Evolutionary conservation across 1,140 invertebrate species (phyloP).

Genomic region (Oedothorax gibbosus): DNA sequence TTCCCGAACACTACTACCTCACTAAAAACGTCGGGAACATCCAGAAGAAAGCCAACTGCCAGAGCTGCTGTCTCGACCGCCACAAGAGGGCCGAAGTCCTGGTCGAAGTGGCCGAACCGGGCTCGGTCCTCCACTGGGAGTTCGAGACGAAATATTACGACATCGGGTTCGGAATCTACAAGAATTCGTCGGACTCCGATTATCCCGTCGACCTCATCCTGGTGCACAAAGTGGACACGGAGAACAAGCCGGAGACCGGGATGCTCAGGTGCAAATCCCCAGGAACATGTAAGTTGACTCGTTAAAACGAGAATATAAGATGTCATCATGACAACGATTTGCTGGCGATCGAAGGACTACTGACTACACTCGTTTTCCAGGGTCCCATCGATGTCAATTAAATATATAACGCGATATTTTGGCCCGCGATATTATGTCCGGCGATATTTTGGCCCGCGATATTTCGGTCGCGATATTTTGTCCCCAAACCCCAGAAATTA

Average conservation of each 20-base stretch:
- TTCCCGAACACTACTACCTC: slow-evolving; percentile 19
- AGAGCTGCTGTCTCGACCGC: not conserved
- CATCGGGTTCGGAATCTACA: not conserved
- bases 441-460: no score
- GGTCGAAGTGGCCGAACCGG: not conserved
- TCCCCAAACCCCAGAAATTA: no score
- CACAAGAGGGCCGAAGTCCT: not conserved
- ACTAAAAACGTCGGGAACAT: slow-evolving; percentile 11
- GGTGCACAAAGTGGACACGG: slow-evolving; percentile 3
- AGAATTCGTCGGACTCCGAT: no score
- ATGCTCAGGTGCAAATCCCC: not conserved
- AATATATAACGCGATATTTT: no score
- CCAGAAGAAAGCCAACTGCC: not conserved
- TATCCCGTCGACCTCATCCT: not conserved
- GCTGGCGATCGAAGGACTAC: no score
- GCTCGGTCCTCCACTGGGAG: slow-evolving; percentile 10
- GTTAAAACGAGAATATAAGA: no score
- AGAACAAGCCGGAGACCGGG: not conserved
- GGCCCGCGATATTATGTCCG: no score
- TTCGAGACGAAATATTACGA: not conserved
- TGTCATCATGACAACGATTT: no score
- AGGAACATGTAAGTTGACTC: slow-evolving; percentile 12
- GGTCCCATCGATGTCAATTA: no score
- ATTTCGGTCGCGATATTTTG: no score
- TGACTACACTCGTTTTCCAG: no score